Base-by-base conservation (phyloP, 2,888 invertebrate genomes). In the Drosophila niveifrons region DNA sequence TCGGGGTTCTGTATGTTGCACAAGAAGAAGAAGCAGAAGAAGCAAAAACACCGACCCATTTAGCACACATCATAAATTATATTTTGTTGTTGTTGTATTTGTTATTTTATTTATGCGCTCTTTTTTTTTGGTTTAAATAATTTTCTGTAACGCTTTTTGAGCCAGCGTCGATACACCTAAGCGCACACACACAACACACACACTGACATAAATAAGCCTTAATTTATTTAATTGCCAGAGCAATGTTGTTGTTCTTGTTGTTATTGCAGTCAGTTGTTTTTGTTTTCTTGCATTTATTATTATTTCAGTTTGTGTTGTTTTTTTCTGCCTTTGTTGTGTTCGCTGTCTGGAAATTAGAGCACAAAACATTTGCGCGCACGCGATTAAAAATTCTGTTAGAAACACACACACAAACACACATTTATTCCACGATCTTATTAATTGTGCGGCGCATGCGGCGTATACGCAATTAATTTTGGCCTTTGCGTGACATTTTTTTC, bases 211-310 rank as follows among this genome's bases (percentile, higher is more conserved):
- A 68, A 75, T 74, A 75, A 75, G 75, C 69, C 75, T 83, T 91
- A 90, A 91, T 90, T 91, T 90, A 85, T 82, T 90, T 90, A 91
- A 91, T 91, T 91, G 84, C 75, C 72, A 11, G 59, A 11, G 62
- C 64, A 64, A 65, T 64, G 55, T 63, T 64, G 55, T 63, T 75
- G 55, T 39, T 57, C 48, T 66, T 66, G 28, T 44, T 71, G 48
- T 55, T 58, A 41, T 65, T 66, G 66, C 61, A 34, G 13, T 41
- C 57, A 39, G 8, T 1, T 53, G 11, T 29, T 23, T 2, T 29
- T 52, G 2, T 50, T 41, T 63, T 41, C 41, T 51, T 50, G 51
- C 74, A 68, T 62, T 78, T 78, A 58, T 75, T 64, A 59, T 59
- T 56, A 48, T 63, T 63, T 56, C 55, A 29, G 47, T 65, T 43